These are phyloP conservation scores for Eumaeus atala DNA, from an alignment of 1,140 invertebrate genomes.

Conservation along the genomic window DNA sequence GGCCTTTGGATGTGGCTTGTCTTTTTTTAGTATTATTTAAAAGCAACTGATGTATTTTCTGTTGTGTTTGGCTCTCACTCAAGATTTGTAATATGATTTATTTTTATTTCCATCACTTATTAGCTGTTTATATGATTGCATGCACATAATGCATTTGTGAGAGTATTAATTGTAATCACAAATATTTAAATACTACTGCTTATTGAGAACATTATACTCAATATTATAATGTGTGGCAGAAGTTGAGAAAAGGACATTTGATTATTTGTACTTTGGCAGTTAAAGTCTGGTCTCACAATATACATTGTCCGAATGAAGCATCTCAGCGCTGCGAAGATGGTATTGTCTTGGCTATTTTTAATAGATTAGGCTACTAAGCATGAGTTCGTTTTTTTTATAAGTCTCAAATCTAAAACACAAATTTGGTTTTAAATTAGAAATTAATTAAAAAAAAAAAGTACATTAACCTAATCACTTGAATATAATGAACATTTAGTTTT, in stretches of 20 bases:
- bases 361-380: constrained; percentile 34
- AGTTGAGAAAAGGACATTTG: not conserved
- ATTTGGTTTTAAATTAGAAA: constrained; percentile 51
- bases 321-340: constrained; percentile 1
- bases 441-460: constrained; percentile 46
- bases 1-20: constrained; percentile 43
- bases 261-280: constrained; percentile 19
- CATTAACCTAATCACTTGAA: constrained; percentile 57
- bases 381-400: constrained; percentile 42
- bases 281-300: constrained; percentile 36
- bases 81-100: not conserved
- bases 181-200: too few species aligned
- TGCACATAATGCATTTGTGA: not conserved
- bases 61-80: constrained; percentile 15
- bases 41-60: constrained; percentile 32
- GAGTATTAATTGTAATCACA: not conserved
- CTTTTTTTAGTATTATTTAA: constrained; percentile 71
- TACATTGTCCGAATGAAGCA: constrained; percentile 26
- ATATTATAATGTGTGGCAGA: not conserved
- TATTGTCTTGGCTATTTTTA: constrained; percentile 16
- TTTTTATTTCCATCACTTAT: not conserved
- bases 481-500: constrained; percentile 53
- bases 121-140: not conserved
- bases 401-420: constrained; percentile 44
- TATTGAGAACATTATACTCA: too few species aligned